Conservation (phyloP, 2,797 vertebrate species). For the Onychomys arenicola region DNA sequence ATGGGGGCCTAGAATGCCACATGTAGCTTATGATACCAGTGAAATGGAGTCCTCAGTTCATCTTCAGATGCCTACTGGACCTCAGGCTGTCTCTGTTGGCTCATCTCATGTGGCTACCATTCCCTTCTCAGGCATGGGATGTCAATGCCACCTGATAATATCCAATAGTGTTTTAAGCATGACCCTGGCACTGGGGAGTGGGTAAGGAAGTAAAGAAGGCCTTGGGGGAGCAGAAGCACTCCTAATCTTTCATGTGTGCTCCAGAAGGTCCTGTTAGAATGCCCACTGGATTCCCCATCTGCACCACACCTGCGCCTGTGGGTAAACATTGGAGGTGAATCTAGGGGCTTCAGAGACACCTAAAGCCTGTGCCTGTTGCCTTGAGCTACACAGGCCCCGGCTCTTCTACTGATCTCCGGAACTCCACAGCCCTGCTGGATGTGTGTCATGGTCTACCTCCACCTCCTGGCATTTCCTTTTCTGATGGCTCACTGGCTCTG, state of each 20-base stretch:
- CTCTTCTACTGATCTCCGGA: background rate
- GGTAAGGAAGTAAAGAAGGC: background rate
- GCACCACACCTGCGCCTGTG: rapidly evolving
- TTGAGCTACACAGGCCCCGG: background rate
- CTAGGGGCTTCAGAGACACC: background rate
- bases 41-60: background rate
- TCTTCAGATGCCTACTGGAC: background rate
- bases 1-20: background rate
- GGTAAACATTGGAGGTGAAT: background rate
- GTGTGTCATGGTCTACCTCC: background rate
- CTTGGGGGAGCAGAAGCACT: too few species aligned
- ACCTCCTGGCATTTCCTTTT: background rate
- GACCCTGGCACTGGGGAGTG: rapidly evolving
- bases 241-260: background rate
- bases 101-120: background rate
- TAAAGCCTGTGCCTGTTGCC: background rate
- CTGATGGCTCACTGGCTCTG: rapidly evolving
- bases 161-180: background rate
- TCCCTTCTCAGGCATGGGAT: background rate
- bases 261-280: background rate
- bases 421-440: background rate
- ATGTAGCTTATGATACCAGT: background rate
- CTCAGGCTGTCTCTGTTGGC: background rate
- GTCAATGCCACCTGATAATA: background rate
- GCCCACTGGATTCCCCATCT: too few species aligned